Percentiles rank a stretch among this genome's conserved stretches.
Conservation (phyloP, 2,888 invertebrate genomes). For the Heliconius ethilla region DNA sequence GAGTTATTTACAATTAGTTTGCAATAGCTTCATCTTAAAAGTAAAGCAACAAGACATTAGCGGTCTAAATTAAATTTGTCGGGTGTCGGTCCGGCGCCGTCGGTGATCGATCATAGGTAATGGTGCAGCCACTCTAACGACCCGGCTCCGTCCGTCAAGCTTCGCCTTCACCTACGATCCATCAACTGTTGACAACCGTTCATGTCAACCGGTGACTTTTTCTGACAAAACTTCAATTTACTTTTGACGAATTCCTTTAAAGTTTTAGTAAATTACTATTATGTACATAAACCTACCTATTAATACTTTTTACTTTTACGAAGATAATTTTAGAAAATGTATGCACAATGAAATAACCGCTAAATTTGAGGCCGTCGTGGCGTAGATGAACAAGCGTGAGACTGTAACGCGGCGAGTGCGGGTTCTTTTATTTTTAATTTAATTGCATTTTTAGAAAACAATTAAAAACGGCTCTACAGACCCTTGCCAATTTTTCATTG, state of each 20-base stretch:
- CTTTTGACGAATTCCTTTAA: conserved; percentile 35
- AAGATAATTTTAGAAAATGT: too few species aligned
- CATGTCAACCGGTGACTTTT: conserved; percentile 46
- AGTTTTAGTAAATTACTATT: neutral
- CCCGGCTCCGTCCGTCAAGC: conserved; percentile 58
- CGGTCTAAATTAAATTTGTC: conserved; percentile 79
- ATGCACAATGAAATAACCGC: too few species aligned
- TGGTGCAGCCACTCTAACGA: conserved; percentile 72
- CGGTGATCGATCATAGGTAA: conserved; percentile 77
- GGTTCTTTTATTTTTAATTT: neutral
- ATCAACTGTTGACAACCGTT: conserved; percentile 51
- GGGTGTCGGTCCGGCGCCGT: conserved; percentile 69
- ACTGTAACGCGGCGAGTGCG: neutral
- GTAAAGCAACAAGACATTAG: conserved; percentile 62
- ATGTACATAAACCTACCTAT: too few species aligned
- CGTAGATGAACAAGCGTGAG: too few species aligned
- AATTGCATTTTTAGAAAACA: neutral
- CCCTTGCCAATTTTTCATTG: neutral
- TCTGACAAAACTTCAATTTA: conserved; percentile 46
- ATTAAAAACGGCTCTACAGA: neutral
- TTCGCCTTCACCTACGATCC: conserved; percentile 46
- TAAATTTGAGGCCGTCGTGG: too few species aligned
- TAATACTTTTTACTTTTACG: too few species aligned
- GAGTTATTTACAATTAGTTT: neutral
- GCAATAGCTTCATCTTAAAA: conserved; percentile 58